Conservation (phyloP, 1,140 invertebrate species). For the Arion vulgaris region DNA sequence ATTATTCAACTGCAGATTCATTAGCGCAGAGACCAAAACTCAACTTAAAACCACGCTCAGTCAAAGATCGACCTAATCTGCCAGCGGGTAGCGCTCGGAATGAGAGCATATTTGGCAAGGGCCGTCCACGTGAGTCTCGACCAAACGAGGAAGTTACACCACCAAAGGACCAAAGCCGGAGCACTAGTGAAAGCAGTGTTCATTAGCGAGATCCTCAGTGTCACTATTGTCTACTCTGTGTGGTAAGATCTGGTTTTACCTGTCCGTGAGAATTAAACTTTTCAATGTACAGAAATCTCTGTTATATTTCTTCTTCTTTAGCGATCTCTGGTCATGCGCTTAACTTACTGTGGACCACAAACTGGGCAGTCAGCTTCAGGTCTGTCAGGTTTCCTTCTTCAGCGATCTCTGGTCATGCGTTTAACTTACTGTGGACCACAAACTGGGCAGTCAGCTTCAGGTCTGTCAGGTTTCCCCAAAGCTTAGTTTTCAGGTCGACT, state of each 20-base stretch:
- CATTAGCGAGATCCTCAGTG: slow-evolving; percentile 13
- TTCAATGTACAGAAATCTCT: too few species aligned
- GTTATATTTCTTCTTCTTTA: too few species aligned
- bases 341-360: too few species aligned
- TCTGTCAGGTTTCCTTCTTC: too few species aligned
- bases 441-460: too few species aligned
- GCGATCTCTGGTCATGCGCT: too few species aligned
- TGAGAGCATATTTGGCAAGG: slow-evolving; percentile 65
- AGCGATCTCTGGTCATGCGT: too few species aligned
- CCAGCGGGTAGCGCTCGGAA: slow-evolving; percentile 75
- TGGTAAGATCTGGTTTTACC: slow-evolving; percentile 16
- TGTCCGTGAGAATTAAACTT: too few species aligned
- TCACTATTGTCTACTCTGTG: slow-evolving; percentile 25
- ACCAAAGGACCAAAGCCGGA: slow-evolving; percentile 46
- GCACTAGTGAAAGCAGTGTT: slow-evolving; percentile 56
- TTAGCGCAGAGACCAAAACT: slow-evolving; percentile 85
- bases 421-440: too few species aligned
- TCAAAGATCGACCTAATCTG: slow-evolving; percentile 87
- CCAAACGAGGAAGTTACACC: slow-evolving; percentile 33
- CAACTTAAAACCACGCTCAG: slow-evolving; percentile 85
- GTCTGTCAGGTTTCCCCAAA: too few species aligned
- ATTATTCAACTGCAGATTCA: slow-evolving; percentile 74
- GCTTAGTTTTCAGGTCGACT: too few species aligned
- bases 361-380: too few species aligned
- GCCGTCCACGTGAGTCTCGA: slow-evolving; percentile 56